Evolutionary conservation across 2,888 invertebrate genomes (phyloP), one percentile per base, ranked within the genome.

Genomic region (Ecliptopera silaceata): DNA sequence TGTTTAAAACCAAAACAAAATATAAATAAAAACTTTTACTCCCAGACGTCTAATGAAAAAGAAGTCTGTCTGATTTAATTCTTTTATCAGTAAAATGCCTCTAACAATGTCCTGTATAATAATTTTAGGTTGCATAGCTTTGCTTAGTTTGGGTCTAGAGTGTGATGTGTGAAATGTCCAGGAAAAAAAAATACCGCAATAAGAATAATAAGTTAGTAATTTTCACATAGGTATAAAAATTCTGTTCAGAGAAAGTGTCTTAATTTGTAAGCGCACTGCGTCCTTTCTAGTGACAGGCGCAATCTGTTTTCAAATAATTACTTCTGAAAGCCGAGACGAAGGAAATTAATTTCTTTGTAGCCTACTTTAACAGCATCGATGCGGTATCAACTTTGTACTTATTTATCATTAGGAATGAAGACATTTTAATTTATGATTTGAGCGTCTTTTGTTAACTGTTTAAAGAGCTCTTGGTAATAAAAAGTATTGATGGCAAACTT

Each of bases 241-340:
- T 34, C 38, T 38, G 46, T 47, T 47, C 17, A 32, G 13, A 29
- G 20, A 47, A 61, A 61, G 15, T 42, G 32, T 51, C 44, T 65
- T 71, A 70, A 66, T 76, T 65, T 76, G 77, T 73, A 75, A 61
- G 72, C 60, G 69, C 75, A 74, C 74, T 49, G 58, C 65, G 71
- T 68, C 71, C 75, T 66, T 64, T 69, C 72, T 69, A 81, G 80
- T 84, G 86, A 84, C 87, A 84, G 80, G 78, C 86, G 79, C 84
- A 84, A 86, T 86, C 86, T 87, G 85, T 86, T 85, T 84, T 85
- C 84, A 79, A 86, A 87, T 86, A 87, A 87, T 87, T 87, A 86
- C 84, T 85, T 79, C 74, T 82, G 84, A 87, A 84, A 86, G 84
- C 84, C 75, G 80, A 84, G 84, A 80, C 81, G 80, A 77, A 72